Base-by-base conservation (phyloP, 2,888 invertebrate genomes). In the Meiosimyza decipiens region DNA sequence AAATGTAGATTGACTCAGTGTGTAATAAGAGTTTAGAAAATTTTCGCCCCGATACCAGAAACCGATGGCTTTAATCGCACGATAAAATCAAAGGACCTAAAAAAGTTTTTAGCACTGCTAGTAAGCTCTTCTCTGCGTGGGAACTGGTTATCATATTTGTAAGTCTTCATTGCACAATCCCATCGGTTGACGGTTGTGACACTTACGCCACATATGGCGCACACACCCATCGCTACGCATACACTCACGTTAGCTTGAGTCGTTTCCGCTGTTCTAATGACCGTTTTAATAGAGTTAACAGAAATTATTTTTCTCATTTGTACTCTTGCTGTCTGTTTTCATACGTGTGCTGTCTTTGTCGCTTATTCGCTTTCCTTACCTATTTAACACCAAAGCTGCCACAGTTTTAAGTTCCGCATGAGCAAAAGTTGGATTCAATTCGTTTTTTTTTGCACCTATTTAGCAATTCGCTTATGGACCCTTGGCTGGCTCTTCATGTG, bases 221-320 rank as follows among this genome's bases (percentile, higher is more conserved):
- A 52, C 49, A 16, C 22, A 16, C 33, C 40, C 40, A 22, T 9
- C 40, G 28, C n/a, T 28, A 40, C 16, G 16, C 40, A n/a, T n/a
- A 28, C 7, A 51, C 60, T 13, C 40, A 62, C 62, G 47, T 11
- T 18, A 47, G 22, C 5, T 15, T 28, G 52, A 28, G 51, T 16
- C 15, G 51, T 15, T 65, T 65, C 33, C 52, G 47, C 18, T 63
- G 16, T 9, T 66, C 40, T 63, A 63, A 63, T 63, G 65, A 65
- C 49, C 57, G 13, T 47, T 55, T 59, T 68, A 68, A 68, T 57
- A 13, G 57, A 57, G 67, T 68, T 59, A 33, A 18, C 15, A 28
- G 51, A 3, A 16, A 6, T 28, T 59, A 22, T 18, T 49, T 18
- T n/a, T 51, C 12, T 50, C 12, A 6, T 16, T 40, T 62, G 33